Evolutionary conservation across 2,888 invertebrate genomes (phyloP).

Genomic region (Rotaria macrura): DNA sequence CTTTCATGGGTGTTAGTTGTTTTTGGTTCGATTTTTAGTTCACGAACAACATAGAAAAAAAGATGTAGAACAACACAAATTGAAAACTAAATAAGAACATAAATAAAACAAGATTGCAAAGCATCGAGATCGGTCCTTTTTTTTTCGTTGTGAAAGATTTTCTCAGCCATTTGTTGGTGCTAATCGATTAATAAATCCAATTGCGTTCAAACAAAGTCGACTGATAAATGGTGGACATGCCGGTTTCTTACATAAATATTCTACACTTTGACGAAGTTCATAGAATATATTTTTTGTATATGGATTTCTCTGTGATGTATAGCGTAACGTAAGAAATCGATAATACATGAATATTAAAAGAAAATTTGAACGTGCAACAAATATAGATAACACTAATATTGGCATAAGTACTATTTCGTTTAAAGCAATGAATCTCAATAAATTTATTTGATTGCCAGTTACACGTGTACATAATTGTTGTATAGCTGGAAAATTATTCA

Average conservation of each 20-base stretch:
- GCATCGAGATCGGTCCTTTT: too few relatives aligned
- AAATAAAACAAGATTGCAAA: neutral
- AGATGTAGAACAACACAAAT: neutral
- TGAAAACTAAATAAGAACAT: neutral
- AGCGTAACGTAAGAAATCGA: conserved; percentile 81
- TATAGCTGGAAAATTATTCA: neutral
- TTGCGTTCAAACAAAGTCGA: conserved; percentile 56
- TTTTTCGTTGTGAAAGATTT: too few relatives aligned
- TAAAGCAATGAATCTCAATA: conserved; percentile 77
- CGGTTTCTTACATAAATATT: conserved; percentile 61
- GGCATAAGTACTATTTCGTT: conserved; percentile 70
- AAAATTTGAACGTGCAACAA: conserved; percentile 60
- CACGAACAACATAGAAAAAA: neutral
- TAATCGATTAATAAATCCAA: conserved; percentile 65
- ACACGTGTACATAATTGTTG: neutral
- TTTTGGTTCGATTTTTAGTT: neutral
- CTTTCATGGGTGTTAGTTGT: too few relatives aligned
- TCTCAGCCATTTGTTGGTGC: conserved; percentile 59
- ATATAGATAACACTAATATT: conserved; percentile 54
- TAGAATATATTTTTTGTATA: conserved; percentile 66
- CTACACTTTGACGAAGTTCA: conserved; percentile 67
- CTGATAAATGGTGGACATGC: conserved; percentile 61
- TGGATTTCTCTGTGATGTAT: conserved; percentile 85
- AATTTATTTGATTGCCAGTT: conserved; percentile 59
- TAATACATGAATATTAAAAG: conserved; percentile 59